phyloP scores from a whole-genome alignment of 2,888 invertebrate species.

The Amphipoea lucens region DNA sequence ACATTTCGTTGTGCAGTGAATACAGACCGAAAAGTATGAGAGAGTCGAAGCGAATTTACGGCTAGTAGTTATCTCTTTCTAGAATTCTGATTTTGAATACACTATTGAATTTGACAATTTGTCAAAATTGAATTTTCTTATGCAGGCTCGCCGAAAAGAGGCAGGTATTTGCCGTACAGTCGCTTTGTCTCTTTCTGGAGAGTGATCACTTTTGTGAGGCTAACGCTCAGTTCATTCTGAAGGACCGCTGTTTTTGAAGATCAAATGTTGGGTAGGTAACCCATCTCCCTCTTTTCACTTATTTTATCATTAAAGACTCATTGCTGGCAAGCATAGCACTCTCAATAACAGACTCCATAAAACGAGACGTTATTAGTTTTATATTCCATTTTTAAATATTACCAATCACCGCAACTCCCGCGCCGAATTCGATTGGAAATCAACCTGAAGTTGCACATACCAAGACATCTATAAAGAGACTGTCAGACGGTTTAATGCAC shows the following conservation, averaged over 20 bases:
- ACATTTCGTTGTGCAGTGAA: too few species aligned
- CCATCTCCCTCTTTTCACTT: background rate
- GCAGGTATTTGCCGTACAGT: too few species aligned
- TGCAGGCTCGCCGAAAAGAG: too few species aligned
- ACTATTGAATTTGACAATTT: too few species aligned
- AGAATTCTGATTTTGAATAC: too few species aligned
- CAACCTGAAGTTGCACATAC: slow-evolving; percentile 25
- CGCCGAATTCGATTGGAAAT: slow-evolving; percentile 20
- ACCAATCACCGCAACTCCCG: slow-evolving; percentile 25
- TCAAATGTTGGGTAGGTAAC: background rate
- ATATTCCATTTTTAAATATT: slow-evolving; percentile 29
- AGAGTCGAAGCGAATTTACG: too few species aligned
- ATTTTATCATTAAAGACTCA: background rate
- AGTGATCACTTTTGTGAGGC: too few species aligned
- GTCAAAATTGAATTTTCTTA: too few species aligned
- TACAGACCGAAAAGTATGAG: too few species aligned
- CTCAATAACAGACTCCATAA: background rate
- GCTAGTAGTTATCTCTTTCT: too few species aligned
- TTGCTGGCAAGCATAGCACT: slow-evolving; percentile 5
- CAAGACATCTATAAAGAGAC: slow-evolving; percentile 20
- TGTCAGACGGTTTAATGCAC: slow-evolving; percentile 42
- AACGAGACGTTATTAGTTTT: slow-evolving; percentile 28
- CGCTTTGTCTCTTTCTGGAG: too few species aligned
- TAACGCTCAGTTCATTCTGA: too few species aligned
- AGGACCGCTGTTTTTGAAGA: background rate